Evolutionary conservation across 2,888 invertebrate genomes (phyloP).

Genomic region (Orthosia gracilis): DNA sequence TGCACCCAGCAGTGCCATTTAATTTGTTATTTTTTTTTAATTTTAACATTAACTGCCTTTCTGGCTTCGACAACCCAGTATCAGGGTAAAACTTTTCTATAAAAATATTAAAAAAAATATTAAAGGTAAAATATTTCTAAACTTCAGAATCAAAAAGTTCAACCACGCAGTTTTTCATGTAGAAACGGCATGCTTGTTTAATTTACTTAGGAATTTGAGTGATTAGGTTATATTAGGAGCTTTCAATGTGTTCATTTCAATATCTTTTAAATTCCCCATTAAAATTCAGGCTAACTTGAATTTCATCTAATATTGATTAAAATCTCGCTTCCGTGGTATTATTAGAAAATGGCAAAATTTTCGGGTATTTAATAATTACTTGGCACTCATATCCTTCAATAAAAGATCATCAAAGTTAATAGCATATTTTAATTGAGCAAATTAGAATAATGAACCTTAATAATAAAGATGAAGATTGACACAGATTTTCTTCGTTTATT

Average conservation of each 20-base stretch:
- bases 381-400: neutral
- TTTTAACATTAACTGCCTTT: too few relatives aligned
- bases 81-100: too few relatives aligned
- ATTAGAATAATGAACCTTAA: slow-evolving; percentile 29
- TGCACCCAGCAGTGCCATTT: too few relatives aligned
- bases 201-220: too few relatives aligned
- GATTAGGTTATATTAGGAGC: neutral
- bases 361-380: slow-evolving; percentile 17
- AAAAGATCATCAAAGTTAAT: slow-evolving; percentile 9
- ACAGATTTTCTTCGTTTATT: neutral
- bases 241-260: neutral
- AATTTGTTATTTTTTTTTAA: too few relatives aligned
- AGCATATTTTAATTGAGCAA: slow-evolving; percentile 22
- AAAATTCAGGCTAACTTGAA: neutral
- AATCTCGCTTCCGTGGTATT: neutral
- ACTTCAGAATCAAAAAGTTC: too few relatives aligned
- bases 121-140: too few relatives aligned
- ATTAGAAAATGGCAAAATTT: slow-evolving; percentile 24
- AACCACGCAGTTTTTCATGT: too few relatives aligned
- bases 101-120: too few relatives aligned
- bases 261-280: neutral
- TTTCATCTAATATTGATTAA: slow-evolving; percentile 24
- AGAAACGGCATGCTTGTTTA: too few relatives aligned
- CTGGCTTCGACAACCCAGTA: too few relatives aligned
- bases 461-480: neutral